Evolutionary conservation across 2,113 vertebrate genomes (phyloP).

Genomic region (Camelus bactrianus): DNA sequence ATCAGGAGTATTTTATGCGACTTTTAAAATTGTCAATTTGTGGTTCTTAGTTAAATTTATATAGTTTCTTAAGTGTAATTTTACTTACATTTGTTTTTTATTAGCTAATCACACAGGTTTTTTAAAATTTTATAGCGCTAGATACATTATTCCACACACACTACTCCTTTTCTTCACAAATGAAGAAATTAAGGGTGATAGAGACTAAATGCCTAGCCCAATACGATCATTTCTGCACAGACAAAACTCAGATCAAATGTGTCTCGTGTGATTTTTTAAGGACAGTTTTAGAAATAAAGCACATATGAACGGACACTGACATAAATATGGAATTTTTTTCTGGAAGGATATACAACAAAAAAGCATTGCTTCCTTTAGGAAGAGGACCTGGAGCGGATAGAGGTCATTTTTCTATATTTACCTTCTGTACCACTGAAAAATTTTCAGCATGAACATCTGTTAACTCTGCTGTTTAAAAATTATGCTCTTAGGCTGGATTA

Average conservation of each 20-base stretch:
- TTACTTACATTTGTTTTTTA: neutral
- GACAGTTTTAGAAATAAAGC: conserved; percentile 25
- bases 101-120: neutral
- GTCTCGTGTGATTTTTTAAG: neutral
- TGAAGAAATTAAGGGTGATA: neutral
- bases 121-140: conserved; percentile 48
- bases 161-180: neutral
- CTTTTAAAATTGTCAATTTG: neutral
- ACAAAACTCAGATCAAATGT: conserved; percentile 16
- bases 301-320: neutral
- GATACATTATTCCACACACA: neutral
- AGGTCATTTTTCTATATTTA: conserved; percentile 34
- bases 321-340: neutral
- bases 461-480: conserved; percentile 56
- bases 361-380: conserved; percentile 13
- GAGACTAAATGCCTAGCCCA: neutral
- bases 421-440: conserved; percentile 28
- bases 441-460: neutral
- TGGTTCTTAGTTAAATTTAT: conserved; percentile 23
- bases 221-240: conserved; percentile 47
- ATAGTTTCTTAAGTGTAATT: conserved; percentile 40
- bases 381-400: neutral
- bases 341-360: conserved; percentile 11
- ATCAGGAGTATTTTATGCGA: conserved; percentile 23
- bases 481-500: neutral